These are phyloP conservation scores for Gnatocerus cornutus DNA, from an alignment of 2,888 invertebrate genomes.

Conservation along the genomic window DNA sequence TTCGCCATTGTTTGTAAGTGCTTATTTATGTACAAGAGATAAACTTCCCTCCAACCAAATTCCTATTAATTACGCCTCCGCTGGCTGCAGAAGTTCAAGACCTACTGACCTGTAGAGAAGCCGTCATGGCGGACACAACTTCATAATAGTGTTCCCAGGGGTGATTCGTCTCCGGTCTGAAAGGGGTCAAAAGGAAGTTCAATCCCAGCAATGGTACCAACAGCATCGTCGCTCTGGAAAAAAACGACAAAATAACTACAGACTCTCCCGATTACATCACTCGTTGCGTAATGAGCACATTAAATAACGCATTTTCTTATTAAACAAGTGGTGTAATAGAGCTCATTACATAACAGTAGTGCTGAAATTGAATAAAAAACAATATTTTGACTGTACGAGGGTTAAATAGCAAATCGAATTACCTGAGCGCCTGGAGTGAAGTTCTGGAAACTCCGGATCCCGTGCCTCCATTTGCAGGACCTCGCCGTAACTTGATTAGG, in stretches of 20 bases:
- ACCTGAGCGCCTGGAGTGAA: constrained; percentile 85
- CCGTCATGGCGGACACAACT: constrained; percentile 87
- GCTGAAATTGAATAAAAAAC: too few species aligned
- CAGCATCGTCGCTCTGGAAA: constrained; percentile 85
- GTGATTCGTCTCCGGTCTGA: constrained; percentile 81
- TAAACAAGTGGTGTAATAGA: too few species aligned
- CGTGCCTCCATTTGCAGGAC: constrained; percentile 75
- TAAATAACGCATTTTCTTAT: too few species aligned
- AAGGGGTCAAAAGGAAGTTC: constrained; percentile 91
- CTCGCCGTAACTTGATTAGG: constrained; percentile 85
- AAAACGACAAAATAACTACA: too few species aligned
- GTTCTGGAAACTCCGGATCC: constrained; percentile 78
- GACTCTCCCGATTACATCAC: too few species aligned
- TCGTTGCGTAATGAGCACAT: too few species aligned
- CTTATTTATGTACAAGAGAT: not conserved
- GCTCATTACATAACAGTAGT: too few species aligned
- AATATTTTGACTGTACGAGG: constrained; percentile 13
- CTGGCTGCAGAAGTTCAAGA: constrained; percentile 12
- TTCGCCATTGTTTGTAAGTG: too few species aligned
- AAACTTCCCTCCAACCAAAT: not conserved
- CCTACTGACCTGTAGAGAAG: constrained; percentile 85
- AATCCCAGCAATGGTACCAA: constrained; percentile 93
- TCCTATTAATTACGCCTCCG: constrained; percentile 16
- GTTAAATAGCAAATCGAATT: constrained; percentile 52
- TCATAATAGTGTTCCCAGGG: constrained; percentile 87